These are phyloP conservation scores for Menura novaehollandiae DNA, from an alignment of 2,113 vertebrate species.

Conservation along the genomic window DNA sequence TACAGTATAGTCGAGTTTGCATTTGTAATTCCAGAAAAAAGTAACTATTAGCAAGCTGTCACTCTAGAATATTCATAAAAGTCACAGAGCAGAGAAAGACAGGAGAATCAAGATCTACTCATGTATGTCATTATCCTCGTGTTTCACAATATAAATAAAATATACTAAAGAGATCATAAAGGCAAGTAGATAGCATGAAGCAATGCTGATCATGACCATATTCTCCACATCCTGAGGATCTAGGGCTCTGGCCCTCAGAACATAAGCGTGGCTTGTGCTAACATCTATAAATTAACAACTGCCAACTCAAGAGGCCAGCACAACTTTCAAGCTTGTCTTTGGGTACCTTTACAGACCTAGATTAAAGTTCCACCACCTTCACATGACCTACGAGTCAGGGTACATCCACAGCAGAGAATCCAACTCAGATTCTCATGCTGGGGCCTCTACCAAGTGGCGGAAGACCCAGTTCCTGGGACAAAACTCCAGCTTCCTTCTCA, in stretches of 20 bases:
- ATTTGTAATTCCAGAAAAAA: neutral
- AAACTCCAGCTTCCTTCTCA: neutral
- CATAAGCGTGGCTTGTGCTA: neutral
- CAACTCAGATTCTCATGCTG: rapidly evolving
- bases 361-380: neutral
- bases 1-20: neutral
- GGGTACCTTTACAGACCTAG: neutral
- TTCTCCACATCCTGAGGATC: neutral
- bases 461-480: neutral
- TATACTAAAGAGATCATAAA: neutral
- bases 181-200: neutral
- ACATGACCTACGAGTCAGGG: neutral
- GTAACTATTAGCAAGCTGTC: neutral
- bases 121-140: neutral
- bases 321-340: neutral
- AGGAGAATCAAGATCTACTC: neutral
- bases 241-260: neutral
- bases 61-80: neutral
- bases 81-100: neutral
- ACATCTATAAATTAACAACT: rapidly evolving
- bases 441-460: neutral
- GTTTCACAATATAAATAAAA: neutral
- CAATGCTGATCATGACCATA: rapidly evolving
- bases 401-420: neutral
- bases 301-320: neutral